phyloP scores from a whole-genome alignment of 2,888 invertebrate genomes.

The Drosophila fulvimacula region DNA sequence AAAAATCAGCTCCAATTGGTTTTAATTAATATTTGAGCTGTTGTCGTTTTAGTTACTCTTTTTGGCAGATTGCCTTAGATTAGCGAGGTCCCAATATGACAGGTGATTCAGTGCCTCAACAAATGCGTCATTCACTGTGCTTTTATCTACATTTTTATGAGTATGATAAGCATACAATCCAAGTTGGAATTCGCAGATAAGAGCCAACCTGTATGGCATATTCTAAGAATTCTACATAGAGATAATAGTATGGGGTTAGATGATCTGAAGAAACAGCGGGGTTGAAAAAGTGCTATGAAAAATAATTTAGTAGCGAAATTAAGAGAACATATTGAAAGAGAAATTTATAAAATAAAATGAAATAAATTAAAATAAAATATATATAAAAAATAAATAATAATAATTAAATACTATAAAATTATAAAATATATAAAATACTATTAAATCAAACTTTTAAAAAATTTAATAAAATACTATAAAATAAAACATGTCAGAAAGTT shows the following conservation, averaged over 20 bases:
- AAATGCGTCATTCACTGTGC: constrained; percentile 15
- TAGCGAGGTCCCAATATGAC: neutral
- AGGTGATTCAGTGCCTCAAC: constrained; percentile 15
- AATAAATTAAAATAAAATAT: no score
- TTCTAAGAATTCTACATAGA: neutral
- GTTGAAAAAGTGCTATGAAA: neutral
- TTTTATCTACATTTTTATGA: constrained; percentile 9
- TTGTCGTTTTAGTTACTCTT: constrained; percentile 18
- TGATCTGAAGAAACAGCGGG: neutral
- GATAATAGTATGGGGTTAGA: neutral
- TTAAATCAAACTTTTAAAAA: no score
- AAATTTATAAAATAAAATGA: no score
- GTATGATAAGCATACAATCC: neutral
- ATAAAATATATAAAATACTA: no score
- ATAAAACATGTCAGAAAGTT: no score
- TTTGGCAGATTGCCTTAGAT: constrained; percentile 21
- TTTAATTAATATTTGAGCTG: constrained; percentile 50
- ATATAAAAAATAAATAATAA: no score
- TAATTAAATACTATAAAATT: no score
- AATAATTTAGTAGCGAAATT: neutral
- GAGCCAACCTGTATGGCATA: neutral
- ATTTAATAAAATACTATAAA: no score
- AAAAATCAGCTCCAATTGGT: constrained; percentile 28
- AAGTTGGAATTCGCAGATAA: neutral
- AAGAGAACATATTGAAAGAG: no score